These are phyloP conservation scores for Lacerta viridis DNA, from an alignment of 2,797 vertebrate species.

Conservation along the genomic window DNA sequence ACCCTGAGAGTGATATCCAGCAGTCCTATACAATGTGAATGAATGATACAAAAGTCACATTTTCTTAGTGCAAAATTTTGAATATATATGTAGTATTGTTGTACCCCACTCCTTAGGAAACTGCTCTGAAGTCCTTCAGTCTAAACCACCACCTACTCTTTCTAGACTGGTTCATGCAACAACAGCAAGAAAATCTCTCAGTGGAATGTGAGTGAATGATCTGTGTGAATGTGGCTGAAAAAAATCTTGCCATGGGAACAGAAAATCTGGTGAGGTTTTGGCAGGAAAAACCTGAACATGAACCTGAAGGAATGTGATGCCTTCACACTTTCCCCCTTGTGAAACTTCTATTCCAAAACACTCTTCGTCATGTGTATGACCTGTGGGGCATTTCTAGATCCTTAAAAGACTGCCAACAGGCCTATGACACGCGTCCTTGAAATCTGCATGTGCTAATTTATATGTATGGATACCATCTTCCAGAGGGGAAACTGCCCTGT, in stretches of 20 bases:
- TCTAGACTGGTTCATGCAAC: background rate
- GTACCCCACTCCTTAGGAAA: background rate
- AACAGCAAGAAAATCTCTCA: no score
- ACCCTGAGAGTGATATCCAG: no score
- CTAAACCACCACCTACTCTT: background rate
- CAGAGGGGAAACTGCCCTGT: no score
- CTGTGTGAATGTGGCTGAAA: background rate
- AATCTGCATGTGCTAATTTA: no score
- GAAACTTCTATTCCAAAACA: background rate
- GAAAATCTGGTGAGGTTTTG: background rate
- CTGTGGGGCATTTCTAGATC: no score
- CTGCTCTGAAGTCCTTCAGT: background rate
- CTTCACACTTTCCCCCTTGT: background rate
- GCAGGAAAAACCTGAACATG: background rate
- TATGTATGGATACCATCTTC: no score
- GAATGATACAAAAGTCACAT: background rate
- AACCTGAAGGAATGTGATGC: background rate
- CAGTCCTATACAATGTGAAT: background rate
- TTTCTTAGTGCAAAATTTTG: background rate
- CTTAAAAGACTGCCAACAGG: no score
- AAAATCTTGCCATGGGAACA: background rate
- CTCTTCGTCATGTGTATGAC: background rate
- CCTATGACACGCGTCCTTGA: no score
- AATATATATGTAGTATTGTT: no score
- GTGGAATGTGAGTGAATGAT: background rate